Base-by-base conservation (phyloP, 2,888 invertebrate genomes). In the Drosophila aldrichi region DNA sequence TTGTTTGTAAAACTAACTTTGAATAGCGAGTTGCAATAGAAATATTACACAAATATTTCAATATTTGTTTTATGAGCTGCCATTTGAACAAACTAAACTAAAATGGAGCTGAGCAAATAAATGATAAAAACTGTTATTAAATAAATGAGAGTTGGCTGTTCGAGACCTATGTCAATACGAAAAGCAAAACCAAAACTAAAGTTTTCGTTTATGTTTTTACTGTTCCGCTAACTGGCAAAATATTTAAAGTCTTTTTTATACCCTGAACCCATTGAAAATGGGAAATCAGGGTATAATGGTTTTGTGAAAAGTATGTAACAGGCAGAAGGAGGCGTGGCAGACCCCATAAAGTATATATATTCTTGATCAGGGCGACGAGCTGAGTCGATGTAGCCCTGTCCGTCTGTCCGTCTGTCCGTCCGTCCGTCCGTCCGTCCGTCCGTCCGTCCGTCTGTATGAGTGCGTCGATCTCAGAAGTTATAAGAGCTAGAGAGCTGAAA, bases 71-170 rank as follows among this genome's bases (percentile, higher is more conserved):
- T 12, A n/a, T 79, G 69, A 63, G 72, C 60, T 73, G 59, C 59
- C 70, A 61, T 72, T 81, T 61, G 20, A 71, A 70, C 38, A 64
- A 77, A 67, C 10, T 34, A 41, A 54, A 51, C 40, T 22, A 43
- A 18, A 18, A 51, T 12, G 36, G 48, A 43, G 5, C 43, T 62
- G 57, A 66, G 67, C 59, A 64, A 77, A 70, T n/a, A 81, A 22
- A 57, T 61, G 61, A 69, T 71, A 63, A 72, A 78, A 75, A 77
- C 65, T 70, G 63, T 75, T 68, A 74, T 76, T 77, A 76, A 82
- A 74, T 70, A 65, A 69, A 68, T 70, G 38, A 41, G 29, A 48
- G 59, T 25, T 57, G 36, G 32, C 56, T 36, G 44, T 43, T 48
- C 61, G 66, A 55, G 68, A 84, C 66, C 71, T 77, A 74, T 56